Conservation (phyloP, 2,113 vertebrate species). For the Nyctibius bracteatus region DNA sequence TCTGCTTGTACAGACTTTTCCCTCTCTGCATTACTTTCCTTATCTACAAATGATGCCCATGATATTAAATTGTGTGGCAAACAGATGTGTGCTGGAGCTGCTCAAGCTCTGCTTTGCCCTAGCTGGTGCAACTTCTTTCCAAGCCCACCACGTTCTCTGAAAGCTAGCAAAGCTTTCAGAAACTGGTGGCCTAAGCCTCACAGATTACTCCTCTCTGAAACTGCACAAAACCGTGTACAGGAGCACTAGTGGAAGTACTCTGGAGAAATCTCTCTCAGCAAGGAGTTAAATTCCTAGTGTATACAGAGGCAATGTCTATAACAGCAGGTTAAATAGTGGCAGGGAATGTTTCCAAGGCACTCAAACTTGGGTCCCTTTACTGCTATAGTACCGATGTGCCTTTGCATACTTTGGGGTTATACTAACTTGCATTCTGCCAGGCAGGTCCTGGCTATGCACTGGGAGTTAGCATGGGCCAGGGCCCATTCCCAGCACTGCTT, state of each 20-base stretch:
- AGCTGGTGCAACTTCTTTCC: background rate
- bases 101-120: background rate
- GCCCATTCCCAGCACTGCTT: background rate
- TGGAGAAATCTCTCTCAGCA: background rate
- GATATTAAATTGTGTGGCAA: background rate
- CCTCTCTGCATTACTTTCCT: background rate
- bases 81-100: background rate
- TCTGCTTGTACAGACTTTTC: background rate
- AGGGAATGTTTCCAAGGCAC: background rate
- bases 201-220: background rate
- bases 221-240: background rate
- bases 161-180: background rate
- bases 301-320: background rate
- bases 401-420: background rate
- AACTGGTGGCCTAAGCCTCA: background rate
- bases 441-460: background rate
- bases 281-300: background rate
- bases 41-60: background rate
- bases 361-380: background rate
- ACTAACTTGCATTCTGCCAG: background rate
- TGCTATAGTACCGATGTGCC: background rate
- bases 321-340: background rate
- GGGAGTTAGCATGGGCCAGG: background rate
- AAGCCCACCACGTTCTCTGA: background rate
- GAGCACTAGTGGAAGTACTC: background rate